phyloP scores from a whole-genome alignment of 2,888 invertebrate species.

The Unio pictorum region DNA sequence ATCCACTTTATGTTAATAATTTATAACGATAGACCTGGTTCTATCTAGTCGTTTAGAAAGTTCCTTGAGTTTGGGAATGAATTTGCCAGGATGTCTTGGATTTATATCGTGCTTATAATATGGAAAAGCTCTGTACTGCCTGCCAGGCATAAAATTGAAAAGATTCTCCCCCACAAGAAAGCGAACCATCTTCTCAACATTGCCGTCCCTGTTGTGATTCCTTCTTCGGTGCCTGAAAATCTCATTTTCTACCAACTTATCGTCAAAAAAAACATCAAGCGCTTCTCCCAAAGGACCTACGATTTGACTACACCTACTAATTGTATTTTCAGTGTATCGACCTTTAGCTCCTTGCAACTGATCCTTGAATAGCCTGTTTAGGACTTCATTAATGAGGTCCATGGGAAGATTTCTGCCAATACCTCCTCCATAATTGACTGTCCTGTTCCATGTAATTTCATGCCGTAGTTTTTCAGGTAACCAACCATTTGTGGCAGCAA shows the following conservation, averaged over 20 bases:
- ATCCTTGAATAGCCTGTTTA: conserved; percentile 11
- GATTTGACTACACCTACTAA: neutral
- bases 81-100: neutral
- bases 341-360: conserved; percentile 16
- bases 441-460: conserved; percentile 25
- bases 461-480: conserved; percentile 18
- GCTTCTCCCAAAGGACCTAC: conserved; percentile 17
- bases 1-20: conserved; percentile 4
- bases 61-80: conserved; percentile 3
- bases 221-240: conserved; percentile 14
- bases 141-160: neutral
- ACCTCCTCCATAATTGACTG: conserved; percentile 35
- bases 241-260: conserved; percentile 10
- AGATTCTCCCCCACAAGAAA: neutral
- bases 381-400: conserved; percentile 33
- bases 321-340: neutral
- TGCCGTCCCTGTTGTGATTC: conserved; percentile 10
- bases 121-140: conserved; percentile 1
- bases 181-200: conserved; percentile 1
- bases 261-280: conserved; percentile 14
- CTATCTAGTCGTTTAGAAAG: too few species aligned
- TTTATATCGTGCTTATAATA: conserved; percentile 4
- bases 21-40: neutral
- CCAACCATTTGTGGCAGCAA: conserved; percentile 24
- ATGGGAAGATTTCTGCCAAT: conserved; percentile 30